Evolutionary conservation across 2,797 vertebrate genomes (phyloP).

Genomic region (Ctenopoma kingsleyae): DNA sequence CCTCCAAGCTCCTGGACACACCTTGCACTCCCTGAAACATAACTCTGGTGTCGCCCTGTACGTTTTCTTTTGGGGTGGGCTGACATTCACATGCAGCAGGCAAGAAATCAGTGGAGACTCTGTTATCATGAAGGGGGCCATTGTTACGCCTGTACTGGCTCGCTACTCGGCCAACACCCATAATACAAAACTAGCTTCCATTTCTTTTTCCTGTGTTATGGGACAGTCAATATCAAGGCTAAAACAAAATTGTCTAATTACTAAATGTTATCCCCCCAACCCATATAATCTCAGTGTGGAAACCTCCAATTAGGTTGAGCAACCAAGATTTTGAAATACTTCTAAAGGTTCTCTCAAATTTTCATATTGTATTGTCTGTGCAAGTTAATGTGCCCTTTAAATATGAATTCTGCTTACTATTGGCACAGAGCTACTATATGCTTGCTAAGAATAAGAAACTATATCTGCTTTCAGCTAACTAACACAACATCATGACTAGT

Average conservation of each 20-base stretch:
- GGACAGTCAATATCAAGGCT: slow-evolving; percentile 13
- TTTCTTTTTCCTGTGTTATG: slow-evolving; percentile 25
- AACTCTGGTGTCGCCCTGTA: slow-evolving; percentile 39
- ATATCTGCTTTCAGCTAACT: no score
- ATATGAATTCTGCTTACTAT: neutral
- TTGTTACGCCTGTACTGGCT: slow-evolving; percentile 71
- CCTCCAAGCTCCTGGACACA: slow-evolving; percentile 23
- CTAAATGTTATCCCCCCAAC: neutral
- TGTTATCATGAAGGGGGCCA: slow-evolving; percentile 81
- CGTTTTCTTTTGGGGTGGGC: slow-evolving; percentile 63
- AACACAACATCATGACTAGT: neutral
- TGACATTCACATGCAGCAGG: slow-evolving; percentile 77
- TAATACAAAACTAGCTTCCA: slow-evolving; percentile 58
- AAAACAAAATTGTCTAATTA: neutral
- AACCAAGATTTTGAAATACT: no score
- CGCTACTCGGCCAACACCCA: slow-evolving; percentile 62
- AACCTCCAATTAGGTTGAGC: neutral
- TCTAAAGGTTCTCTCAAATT: neutral
- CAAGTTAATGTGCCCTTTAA: neutral
- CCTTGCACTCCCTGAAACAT: slow-evolving; percentile 19
- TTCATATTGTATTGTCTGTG: neutral
- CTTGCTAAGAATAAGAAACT: no score
- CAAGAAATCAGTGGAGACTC: slow-evolving; percentile 78
- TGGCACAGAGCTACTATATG: no score
- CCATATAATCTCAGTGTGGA: neutral